Evolutionary conservation across 2,113 vertebrate genomes (phyloP), one percentile per base, ranked within the genome.

Genomic region (Arvicanthis niloticus): DNA sequence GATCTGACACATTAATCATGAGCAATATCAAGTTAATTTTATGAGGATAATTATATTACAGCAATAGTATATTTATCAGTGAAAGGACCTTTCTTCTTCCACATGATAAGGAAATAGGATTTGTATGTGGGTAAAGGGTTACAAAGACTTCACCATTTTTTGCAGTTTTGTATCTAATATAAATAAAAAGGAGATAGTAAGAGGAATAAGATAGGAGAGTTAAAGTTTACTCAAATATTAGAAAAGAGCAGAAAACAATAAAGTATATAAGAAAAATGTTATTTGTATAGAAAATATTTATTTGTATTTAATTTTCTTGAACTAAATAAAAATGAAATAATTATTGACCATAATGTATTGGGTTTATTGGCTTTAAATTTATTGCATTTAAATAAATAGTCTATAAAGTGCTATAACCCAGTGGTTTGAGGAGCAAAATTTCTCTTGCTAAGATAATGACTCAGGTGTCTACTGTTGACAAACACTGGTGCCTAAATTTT

Each of bases 21-120:
- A 93, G 48, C 73, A 97, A 53, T 37, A 48, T 67, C 26, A 40
- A 95, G 40, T 40, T 96, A 45, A 89, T 93, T 95, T 92, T 56
- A 72, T 17, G 81, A 21, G 51, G n/a, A 93, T 67, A 56, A 26
- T 77, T 58, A 95, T 58, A 70, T 5, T 92, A 31, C 13, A 48
- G 17, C 82, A 86, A 34, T 80, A 97, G 76, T 96, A 78, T 97
- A 73, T 77, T 81, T 65, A 48, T 22, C 21, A 90, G 15, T 26
- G 9, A 88, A 22, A 76, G 3, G 16, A 12, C 16, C 13, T 67
- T 68, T 81, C 15, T 86, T 94, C 91, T 93, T 60, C 60, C 42
- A 88, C n/a, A 24, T 22, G 42, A 40, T 87, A 85, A 90, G n/a
- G 80, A 91, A 86, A 85, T 2, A 24, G 9, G 12, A 87, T 65